Evolutionary conservation across 2,113 vertebrate genomes (phyloP).

Genomic region (Eidolon helvum): DNA sequence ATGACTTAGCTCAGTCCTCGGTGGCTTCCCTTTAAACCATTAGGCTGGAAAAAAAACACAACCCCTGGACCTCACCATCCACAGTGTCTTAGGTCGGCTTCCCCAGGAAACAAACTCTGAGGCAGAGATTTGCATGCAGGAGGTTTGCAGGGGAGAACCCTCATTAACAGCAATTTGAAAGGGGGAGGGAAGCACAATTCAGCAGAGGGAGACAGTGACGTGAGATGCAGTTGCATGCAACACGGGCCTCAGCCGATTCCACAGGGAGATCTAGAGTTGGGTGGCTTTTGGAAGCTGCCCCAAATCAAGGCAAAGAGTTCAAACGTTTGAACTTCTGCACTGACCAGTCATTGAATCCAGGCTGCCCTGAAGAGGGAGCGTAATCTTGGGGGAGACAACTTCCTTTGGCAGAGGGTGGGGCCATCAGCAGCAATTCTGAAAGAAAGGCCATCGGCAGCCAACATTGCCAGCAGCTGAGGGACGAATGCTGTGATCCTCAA

Average conservation of each 20-base stretch:
- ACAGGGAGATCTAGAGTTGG: neutral
- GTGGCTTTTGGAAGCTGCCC: neutral
- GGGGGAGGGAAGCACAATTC: rapidly evolving
- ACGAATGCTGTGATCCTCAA: neutral
- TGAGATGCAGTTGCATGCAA: neutral
- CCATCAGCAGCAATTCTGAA: too few relatives aligned
- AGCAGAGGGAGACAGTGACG: neutral
- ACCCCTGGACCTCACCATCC: neutral
- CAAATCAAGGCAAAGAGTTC: neutral
- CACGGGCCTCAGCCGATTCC: neutral
- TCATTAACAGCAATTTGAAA: neutral
- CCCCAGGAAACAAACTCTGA: neutral
- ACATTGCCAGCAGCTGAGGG: neutral
- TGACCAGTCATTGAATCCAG: neutral
- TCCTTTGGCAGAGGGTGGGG: neutral
- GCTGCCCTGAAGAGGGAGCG: neutral
- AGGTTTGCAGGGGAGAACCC: neutral
- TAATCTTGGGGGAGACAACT: neutral
- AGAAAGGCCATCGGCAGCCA: too few relatives aligned
- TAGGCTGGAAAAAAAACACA: neutral
- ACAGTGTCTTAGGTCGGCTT: neutral
- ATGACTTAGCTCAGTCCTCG: neutral
- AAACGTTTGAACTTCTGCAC: neutral
- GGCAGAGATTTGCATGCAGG: neutral
- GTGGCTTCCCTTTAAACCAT: neutral